Percentiles rank a stretch among this genome's conserved stretches.
Conservation (phyloP, 1,140 invertebrate genomes). For the Zaprionus vittiger region DNA sequence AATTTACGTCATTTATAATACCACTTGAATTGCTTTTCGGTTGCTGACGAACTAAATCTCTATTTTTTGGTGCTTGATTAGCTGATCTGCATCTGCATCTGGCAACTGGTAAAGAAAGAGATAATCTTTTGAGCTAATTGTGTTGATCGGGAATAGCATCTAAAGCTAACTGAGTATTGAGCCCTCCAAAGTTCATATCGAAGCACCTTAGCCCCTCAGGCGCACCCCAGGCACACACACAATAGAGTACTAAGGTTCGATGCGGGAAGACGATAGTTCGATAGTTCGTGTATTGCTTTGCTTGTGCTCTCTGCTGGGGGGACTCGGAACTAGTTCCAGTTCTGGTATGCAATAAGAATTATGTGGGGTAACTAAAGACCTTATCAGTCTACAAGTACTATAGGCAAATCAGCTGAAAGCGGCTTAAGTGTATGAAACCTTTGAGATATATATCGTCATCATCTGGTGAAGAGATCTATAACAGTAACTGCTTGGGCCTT, state of each 20-base stretch:
- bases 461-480: slow-evolving; percentile 18
- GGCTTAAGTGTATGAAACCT: slow-evolving; percentile 76
- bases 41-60: slow-evolving; percentile 19
- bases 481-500: slow-evolving; percentile 24
- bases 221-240: not conserved
- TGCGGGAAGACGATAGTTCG: slow-evolving; percentile 32
- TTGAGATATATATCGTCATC: slow-evolving; percentile 42
- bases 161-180: slow-evolving; percentile 64
- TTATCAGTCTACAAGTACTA: slow-evolving; percentile 39
- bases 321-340: not conserved
- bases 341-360: not conserved
- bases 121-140: slow-evolving; percentile 16
- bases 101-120: slow-evolving; percentile 1
- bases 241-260: slow-evolving; percentile 28
- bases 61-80: slow-evolving; percentile 6
- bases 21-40: slow-evolving; percentile 77
- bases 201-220: too few relatives aligned
- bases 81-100: too few relatives aligned
- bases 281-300: slow-evolving; percentile 49
- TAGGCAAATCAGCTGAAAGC: slow-evolving; percentile 30
- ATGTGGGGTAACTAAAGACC: not conserved
- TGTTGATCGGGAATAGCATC: slow-evolving; percentile 19
- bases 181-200: not conserved
- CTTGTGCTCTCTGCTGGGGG: not conserved
- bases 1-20: slow-evolving; percentile 47